Percentiles rank a stretch among this genome's conserved stretches.
Conservation (phyloP, 2,113 vertebrate genomes). For the Cyanocitta stelleri region DNA sequence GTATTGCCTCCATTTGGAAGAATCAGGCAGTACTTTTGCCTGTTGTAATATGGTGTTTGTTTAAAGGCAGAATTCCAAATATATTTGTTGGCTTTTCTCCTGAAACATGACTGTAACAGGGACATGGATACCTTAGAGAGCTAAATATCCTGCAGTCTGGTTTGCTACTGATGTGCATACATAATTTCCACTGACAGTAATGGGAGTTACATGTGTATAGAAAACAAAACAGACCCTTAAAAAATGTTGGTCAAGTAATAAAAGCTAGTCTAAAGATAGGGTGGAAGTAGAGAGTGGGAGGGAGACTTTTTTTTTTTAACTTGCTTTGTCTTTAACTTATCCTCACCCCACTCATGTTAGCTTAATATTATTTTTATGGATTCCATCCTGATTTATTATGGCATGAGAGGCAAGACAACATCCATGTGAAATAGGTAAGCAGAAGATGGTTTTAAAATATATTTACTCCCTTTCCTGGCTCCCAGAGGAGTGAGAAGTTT, state of each 20-base stretch:
- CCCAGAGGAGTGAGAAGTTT: not conserved
- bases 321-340: not conserved
- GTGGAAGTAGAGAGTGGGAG: not conserved
- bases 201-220: slow-evolving; percentile 48
- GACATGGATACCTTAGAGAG: slow-evolving; percentile 42
- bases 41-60: not conserved
- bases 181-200: slow-evolving; percentile 57
- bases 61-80: slow-evolving; percentile 55
- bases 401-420: not conserved
- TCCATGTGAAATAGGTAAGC: not conserved
- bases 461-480: not conserved
- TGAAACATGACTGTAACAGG: slow-evolving; percentile 36
- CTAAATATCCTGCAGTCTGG: slow-evolving; percentile 29
- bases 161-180: slow-evolving; percentile 50
- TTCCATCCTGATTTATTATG: not conserved
- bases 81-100: slow-evolving; percentile 34
- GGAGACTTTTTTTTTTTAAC: not conserved
- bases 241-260: slow-evolving; percentile 25
- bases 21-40: not conserved
- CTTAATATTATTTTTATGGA: not conserved
- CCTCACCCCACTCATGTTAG: not conserved
- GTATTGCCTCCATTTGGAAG: not conserved
- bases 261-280: not conserved
- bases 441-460: not conserved
- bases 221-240: slow-evolving; percentile 40